Evolutionary conservation across 2,888 invertebrate species (phyloP), one percentile per base, ranked within the genome.

Genomic region (Nemotelus pantherinus): DNA sequence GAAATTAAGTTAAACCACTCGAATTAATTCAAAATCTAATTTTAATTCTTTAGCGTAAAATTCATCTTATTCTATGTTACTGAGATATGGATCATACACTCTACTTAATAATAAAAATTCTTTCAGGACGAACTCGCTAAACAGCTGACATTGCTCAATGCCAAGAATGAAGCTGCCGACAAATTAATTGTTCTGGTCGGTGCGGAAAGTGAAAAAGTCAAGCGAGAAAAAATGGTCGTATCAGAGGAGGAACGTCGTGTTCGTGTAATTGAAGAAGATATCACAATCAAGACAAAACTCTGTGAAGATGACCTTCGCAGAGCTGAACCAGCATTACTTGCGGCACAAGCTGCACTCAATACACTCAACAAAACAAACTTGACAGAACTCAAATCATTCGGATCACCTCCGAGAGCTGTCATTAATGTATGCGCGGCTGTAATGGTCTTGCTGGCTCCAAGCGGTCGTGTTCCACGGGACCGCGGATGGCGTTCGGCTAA

Each of bases 291-390:
- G 84, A 94, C 94, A 60, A 94, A 92, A 86, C 91, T 95, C 82
- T 97, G 97, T 85, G 95, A 95, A 77, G 94, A 93, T 82, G 98
- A 98, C 88, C 89, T 98, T 82, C 93, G 92, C 0, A 96, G 94
- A 85, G 98, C 98, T 0, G 96, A 98, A 85, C 98, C 98, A 0
- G 97, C 97, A 1, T 87, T 98, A 65, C 87, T 93, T 5, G 97
- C 97, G 39, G 98, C 98, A 0, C 94, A 95, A 85, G 85, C 84
- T 0, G 87, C 87, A 0, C 82, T 98, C 70, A 94, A 98, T 83
- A 98, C 97, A 0, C 88, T 98, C n/a, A 97, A 98, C 84, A 98
- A 98, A 88, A 94, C 93, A 84, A 98, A 98, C 85, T 88, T 98
- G 80, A 97, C 98, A 0, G 98, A 98, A 87, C 86, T 98, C 83